Conservation (phyloP, 2,888 invertebrate species). For the Caenorhabditis sp. region DNA sequence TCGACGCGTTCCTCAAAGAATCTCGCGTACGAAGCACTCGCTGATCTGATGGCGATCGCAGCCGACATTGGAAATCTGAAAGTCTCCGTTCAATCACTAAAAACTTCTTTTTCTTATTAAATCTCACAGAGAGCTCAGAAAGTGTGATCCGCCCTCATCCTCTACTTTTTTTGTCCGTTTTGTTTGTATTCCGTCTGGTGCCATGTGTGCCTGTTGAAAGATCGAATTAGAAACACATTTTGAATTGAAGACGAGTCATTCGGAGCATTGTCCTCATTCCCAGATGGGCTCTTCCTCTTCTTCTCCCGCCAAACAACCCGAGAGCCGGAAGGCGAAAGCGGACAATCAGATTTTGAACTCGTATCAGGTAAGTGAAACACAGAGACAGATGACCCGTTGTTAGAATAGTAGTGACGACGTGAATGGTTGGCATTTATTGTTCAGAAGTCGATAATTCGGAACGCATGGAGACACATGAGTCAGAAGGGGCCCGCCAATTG, state of each 20-base stretch:
- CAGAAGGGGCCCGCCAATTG: conserved; percentile 61
- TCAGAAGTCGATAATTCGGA: conserved; percentile 57
- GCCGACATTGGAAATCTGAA: conserved; percentile 31
- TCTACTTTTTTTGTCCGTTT: too few species aligned
- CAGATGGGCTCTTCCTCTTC: conserved; percentile 54
- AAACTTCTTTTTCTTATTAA: too few species aligned
- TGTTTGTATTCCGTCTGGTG: conserved; percentile 29
- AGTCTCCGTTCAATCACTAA: too few species aligned
- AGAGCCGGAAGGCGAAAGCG: conserved; percentile 12
- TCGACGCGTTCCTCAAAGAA: conserved; percentile 45
- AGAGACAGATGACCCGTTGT: neutral
- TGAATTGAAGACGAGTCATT: neutral
- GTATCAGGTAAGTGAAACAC: conserved; percentile 54
- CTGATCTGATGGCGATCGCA: conserved; percentile 31
- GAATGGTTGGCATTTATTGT: conserved; percentile 6
- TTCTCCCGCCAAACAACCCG: conserved; percentile 9
- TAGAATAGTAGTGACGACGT: neutral
- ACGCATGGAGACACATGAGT: conserved; percentile 63
- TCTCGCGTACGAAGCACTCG: conserved; percentile 12
- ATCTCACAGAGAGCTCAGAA: too few species aligned
- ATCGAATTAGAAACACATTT: conserved; percentile 41
- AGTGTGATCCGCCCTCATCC: too few species aligned
- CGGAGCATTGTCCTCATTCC: conserved; percentile 23
- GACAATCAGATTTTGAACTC: conserved; percentile 52
- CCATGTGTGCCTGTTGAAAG: conserved; percentile 42